Evolutionary conservation across 2,888 invertebrate species (phyloP).

Genomic region (Operophtera brumata): DNA sequence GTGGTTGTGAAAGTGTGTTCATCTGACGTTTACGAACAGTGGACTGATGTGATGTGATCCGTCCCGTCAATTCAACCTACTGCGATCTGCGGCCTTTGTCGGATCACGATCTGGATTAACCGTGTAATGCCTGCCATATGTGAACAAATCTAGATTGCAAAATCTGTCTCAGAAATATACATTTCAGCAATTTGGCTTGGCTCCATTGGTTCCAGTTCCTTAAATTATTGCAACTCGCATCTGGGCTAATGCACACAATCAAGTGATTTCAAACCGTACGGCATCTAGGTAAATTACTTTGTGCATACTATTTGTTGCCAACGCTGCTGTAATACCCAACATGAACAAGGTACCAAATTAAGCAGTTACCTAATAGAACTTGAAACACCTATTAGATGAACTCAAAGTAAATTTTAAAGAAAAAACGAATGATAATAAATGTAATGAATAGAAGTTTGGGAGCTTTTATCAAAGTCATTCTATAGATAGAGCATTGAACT

Average conservation of each 20-base stretch:
- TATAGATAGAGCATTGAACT: conserved; percentile 2
- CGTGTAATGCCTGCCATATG: too few species aligned
- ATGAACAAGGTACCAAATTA: conserved; percentile 1
- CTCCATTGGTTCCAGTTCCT: conserved; percentile 43
- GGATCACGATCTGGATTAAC: too few species aligned
- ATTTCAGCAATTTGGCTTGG: conserved; percentile 46
- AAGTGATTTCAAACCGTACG: conserved; percentile 17
- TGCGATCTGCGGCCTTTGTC: too few species aligned
- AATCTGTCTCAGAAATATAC: conserved; percentile 17
- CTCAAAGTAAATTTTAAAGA: too few species aligned
- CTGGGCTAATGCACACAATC: conserved; percentile 46
- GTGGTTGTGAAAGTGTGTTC: too few species aligned
- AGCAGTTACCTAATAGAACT: background rate
- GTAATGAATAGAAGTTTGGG: background rate
- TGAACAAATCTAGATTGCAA: background rate
- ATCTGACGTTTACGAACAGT: too few species aligned
- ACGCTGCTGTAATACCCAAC: conserved; percentile 3
- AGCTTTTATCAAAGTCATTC: background rate
- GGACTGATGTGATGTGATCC: too few species aligned
- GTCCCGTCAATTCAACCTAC: too few species aligned
- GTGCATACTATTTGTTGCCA: conserved; percentile 3
- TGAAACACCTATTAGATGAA: too few species aligned
- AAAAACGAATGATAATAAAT: background rate
- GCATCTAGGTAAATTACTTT: conserved; percentile 22
- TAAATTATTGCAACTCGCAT: conserved; percentile 40